Evolutionary conservation across 2,797 vertebrate genomes (phyloP), one percentile per base, ranked within the genome.

Genomic region (Trichosurus vulpecula): DNA sequence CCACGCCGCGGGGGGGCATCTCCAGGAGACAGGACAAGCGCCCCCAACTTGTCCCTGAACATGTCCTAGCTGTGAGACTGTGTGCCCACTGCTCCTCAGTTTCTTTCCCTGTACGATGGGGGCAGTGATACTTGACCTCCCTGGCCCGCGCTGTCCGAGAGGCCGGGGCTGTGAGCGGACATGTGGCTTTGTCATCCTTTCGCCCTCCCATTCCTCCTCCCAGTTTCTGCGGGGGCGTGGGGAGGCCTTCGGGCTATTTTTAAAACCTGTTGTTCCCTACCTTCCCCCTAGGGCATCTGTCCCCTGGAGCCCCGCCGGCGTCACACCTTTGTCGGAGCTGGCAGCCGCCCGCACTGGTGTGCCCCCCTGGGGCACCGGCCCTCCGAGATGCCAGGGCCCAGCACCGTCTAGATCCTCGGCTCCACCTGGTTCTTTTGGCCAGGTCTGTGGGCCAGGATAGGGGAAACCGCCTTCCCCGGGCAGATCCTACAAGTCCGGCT

Each of bases 241-340:
- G 27, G 13, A 4, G 41, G 13, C 47, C 14, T 31, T 14, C 16
- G 41, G 25, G 41, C 55, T 81, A 81, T 81, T 81, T 81, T 81
- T 81, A 47, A 81, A 95, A 61, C 51, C 56, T 4, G 66, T 96
- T 93, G 96, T 94, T 96, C 96, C 93, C 96, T 96, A 93, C 92
- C 55, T 94, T 96, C 54, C 95, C 93, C 47, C 1, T 87, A 66
- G 95, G 93, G 19, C 30, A 10, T 29, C 51, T 12, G 47, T 52
- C 35, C 97, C 96, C 35, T 93, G 58, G 90, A 96, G 92, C 90
- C 56, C 90, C 92, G 52, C 51, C 29, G 13, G 31, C 87, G 91
- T 55, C 94, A 30, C 57, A 90, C 61, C 41, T 61, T 25, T 93
- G 91, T 87, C 30, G 19, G n/a, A 81, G 66, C 66, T 41, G 66